These are phyloP conservation scores for Callionymus lyra DNA, from an alignment of 2,113 vertebrate genomes.

Conservation along the genomic window DNA sequence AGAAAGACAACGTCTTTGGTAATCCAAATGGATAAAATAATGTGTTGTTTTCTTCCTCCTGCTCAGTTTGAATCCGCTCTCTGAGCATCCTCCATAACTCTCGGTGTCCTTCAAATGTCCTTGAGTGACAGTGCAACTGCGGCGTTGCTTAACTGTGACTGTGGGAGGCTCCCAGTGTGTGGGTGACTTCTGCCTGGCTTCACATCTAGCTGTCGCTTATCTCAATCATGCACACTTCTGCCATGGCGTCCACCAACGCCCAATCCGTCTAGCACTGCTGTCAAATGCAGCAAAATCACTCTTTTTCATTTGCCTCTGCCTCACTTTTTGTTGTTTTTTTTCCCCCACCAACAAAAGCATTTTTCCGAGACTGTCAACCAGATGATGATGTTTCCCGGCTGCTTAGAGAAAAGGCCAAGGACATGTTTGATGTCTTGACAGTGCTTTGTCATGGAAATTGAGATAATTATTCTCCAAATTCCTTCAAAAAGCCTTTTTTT, in stretches of 20 bases:
- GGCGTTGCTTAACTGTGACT: conserved; percentile 32
- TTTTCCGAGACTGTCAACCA: conserved; percentile 29
- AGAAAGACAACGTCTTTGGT: too few species aligned
- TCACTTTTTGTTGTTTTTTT: conserved; percentile 33
- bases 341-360: conserved; percentile 25
- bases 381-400: conserved; percentile 24
- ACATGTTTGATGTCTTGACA: conserved; percentile 1
- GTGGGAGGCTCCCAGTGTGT: conserved; percentile 46
- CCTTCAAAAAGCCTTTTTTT: too few species aligned
- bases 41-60: background rate
- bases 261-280: conserved; percentile 19
- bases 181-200: conserved; percentile 41
- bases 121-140: conserved; percentile 46
- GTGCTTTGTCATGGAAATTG: conserved; percentile 10
- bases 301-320: conserved; percentile 25
- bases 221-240: conserved; percentile 50
- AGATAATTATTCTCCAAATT: background rate
- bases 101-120: conserved; percentile 57
- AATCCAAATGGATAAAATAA: too few species aligned
- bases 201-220: conserved; percentile 48
- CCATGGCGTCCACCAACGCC: conserved; percentile 28
- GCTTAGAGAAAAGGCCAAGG: conserved; percentile 1
- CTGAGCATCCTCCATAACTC: conserved; percentile 17
- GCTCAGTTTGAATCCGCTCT: conserved; percentile 10
- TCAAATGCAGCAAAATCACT: conserved; percentile 27